A percentile compares a stretch with the other conserved stretches of the same genome.
Evolutionary conservation across 2,797 vertebrate species (phyloP).

Genomic region (Prionace glauca): DNA sequence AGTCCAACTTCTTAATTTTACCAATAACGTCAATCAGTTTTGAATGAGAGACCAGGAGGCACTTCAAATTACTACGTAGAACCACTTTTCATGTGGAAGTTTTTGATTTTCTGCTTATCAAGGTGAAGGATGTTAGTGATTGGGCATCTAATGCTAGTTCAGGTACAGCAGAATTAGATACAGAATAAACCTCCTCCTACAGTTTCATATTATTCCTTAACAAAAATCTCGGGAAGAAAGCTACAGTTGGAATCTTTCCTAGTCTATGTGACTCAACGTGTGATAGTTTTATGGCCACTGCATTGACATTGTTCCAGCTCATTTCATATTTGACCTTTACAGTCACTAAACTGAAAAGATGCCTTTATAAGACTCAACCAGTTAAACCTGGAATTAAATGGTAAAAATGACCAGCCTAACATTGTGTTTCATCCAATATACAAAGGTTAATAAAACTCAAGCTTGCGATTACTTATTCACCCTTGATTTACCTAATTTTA

Average conservation of each 20-base stretch:
- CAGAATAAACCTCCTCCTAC: background rate
- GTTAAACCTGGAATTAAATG: background rate
- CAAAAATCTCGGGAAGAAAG: background rate
- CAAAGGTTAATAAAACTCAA: background rate
- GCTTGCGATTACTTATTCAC: background rate
- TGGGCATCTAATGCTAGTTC: background rate
- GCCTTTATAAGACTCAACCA: background rate
- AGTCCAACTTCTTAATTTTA: background rate
- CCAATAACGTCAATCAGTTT: background rate
- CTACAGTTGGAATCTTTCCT: background rate
- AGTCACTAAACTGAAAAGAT: background rate
- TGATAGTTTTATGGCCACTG: background rate
- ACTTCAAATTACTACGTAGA: too few relatives aligned
- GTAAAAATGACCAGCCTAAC: background rate
- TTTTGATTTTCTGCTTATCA: background rate
- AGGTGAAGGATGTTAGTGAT: background rate
- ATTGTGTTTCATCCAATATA: background rate
- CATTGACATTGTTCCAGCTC: background rate
- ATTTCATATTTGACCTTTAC: background rate
- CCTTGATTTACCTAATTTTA: background rate
- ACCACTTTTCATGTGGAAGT: background rate
- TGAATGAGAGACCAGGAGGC: background rate
- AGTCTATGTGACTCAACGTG: background rate
- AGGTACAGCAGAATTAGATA: background rate
- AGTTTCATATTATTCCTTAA: background rate